Evolutionary conservation across 2,888 invertebrate genomes (phyloP), one percentile per base, ranked within the genome.

Genomic region (Xiphydria camelus): DNA sequence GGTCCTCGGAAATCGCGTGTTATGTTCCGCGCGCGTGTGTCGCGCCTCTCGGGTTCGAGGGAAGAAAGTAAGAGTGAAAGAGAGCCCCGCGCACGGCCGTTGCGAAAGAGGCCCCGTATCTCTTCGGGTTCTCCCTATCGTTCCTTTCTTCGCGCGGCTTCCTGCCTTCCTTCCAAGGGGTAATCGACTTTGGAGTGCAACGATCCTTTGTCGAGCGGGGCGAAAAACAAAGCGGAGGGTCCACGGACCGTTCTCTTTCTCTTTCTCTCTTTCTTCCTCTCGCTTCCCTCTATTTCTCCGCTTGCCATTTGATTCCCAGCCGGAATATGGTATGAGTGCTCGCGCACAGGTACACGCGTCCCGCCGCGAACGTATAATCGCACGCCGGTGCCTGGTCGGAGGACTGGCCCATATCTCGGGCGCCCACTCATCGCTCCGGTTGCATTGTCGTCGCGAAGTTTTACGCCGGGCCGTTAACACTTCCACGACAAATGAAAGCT

Each of bases 401-500:
- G 49, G 57, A 55, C 61, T 69, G 70, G 68, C 67, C 66, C 70
- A 67, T 66, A 70, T 70, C 70, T 64, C 23, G 52, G 47, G 39
- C 68, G 70, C 70, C 70, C 70, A 71, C 69, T 55, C 62, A 55
- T 49, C 46, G 49, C 45, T 42, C 45, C 47, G 46, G 29, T 43
- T 52, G 58, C 61, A 66, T 70, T 70, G 67, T 70, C 62, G 64
- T 64, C 59, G 65, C 49, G 48, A 58, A 53, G 59, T 65, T 66
- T 66, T 68, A 68, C 65, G 58, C 50, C 57, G 41, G 61, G 61
- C 67, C 62, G 68, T 70, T 70, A 67, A 68, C 67, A 65, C 67
- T 67, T 61, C 57, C 53, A 58, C 57, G 58, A 61, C 61, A 61
- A 55, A 64, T 55, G 57, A 58, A 62, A 53, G 51, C 39, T 36